Conservation (phyloP, 2,888 invertebrate genomes). For the Sphaerophoria rueppellii region DNA sequence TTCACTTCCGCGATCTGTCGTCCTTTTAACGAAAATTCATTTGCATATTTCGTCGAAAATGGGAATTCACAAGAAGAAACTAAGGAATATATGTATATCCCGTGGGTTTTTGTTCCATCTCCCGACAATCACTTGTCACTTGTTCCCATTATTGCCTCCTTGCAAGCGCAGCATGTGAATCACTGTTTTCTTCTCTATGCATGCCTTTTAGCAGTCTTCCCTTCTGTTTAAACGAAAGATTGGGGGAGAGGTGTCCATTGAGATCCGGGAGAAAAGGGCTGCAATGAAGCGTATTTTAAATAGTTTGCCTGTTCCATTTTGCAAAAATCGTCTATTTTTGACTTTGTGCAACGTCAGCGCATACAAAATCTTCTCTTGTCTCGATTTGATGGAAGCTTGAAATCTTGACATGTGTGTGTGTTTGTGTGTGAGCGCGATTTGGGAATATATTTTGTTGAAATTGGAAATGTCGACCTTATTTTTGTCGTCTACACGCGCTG, state of each 20-base stretch:
- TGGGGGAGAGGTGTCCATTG: background rate
- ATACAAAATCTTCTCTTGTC: constrained; percentile 62
- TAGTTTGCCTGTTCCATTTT: constrained; percentile 64
- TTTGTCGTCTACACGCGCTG: constrained; percentile 39
- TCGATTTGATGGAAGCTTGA: constrained; percentile 48
- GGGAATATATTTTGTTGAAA: constrained; percentile 41
- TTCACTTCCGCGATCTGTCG: constrained; percentile 52
- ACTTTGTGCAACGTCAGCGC: constrained; percentile 50
- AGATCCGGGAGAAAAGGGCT: background rate
- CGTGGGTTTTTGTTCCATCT: constrained; percentile 31
- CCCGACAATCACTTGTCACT: constrained; percentile 68
- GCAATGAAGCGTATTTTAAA: constrained; percentile 55
- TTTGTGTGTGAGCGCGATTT: background rate
- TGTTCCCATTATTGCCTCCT: constrained; percentile 68
- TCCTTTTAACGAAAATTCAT: constrained; percentile 43
- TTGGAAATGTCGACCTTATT: constrained; percentile 69
- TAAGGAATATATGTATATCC: constrained; percentile 7
- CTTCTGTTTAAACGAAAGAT: constrained; percentile 20
- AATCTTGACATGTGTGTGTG: constrained; percentile 41
- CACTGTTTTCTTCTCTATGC: background rate
- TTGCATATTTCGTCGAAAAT: constrained; percentile 63
- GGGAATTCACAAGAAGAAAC: constrained; percentile 7
- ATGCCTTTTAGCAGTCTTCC: background rate
- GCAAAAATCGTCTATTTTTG: constrained; percentile 29
- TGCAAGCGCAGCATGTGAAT: constrained; percentile 52